Conservation (phyloP, 2,888 invertebrate genomes). For the Mimas tiliae region DNA sequence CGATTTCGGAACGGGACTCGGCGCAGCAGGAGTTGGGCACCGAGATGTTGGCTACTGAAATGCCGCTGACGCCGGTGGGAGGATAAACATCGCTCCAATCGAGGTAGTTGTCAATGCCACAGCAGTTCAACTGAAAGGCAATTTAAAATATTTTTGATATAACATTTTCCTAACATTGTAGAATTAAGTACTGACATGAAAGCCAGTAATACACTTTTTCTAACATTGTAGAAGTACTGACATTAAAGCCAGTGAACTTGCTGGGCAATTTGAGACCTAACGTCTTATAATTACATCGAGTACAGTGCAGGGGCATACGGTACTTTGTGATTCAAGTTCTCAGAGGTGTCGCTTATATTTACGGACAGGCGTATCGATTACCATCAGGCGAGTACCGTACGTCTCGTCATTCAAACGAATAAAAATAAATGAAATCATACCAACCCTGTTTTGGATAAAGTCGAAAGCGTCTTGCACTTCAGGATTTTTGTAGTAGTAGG, state of each 20-base stretch:
- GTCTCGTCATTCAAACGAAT: no score
- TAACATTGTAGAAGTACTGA: no score
- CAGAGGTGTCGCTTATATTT: no score
- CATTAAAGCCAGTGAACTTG: no score
- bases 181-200: no score
- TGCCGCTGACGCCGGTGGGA: conserved; percentile 53
- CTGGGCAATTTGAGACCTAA: no score
- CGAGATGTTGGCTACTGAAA: conserved; percentile 67
- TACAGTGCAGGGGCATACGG: no score
- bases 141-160: neutral
- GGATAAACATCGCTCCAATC: conserved; percentile 84
- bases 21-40: conserved; percentile 87
- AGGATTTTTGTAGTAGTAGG: conserved; percentile 82
- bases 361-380: no score
- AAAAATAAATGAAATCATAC: conserved; percentile 42
- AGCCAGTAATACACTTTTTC: no score
- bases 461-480: conserved; percentile 89
- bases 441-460: conserved; percentile 90
- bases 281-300: no score
- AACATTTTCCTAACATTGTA: neutral
- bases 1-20: conserved; percentile 47
- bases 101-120: conserved; percentile 85
- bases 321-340: no score
- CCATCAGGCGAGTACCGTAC: no score
- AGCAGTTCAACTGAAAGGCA: conserved; percentile 86